Evolutionary conservation across 2,797 vertebrate species (phyloP), one percentile per base, ranked within the genome.

Genomic region (Percopsis omiscomaycus): DNA sequence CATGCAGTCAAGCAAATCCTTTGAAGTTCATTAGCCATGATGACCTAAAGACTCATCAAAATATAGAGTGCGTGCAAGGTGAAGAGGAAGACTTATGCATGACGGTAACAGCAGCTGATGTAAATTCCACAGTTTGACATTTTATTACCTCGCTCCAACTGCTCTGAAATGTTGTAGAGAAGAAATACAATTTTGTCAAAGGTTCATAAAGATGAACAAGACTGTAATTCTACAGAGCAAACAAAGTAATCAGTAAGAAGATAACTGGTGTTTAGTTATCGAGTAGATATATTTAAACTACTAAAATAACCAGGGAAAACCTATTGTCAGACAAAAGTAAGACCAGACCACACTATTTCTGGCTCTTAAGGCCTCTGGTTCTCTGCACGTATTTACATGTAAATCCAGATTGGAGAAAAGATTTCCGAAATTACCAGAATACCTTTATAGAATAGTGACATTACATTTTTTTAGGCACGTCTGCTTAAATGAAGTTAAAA

Each of bases 341-440:
- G 42, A 51, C 29, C 3, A 14, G 14, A 55, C 55, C 55, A 13
- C 27, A 54, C 10, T 14, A 5, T 12, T 50, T 53, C 52, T 27
- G 16, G 13, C 37, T 52, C 46, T 32, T 46, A 29, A 47, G 32
- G 65, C 44, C 57, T 53, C 46, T 46, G 48, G 27, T 37, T 58
- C 46, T 53, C 45, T 16, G 45, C 10, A 64, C 52, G 64, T 66
- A 55, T 69, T 74, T 69, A 61, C 52, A 22, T 55, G 50, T 55
- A 42, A 42, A 42, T 52, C 54, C 42, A 69, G 71, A 47, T 61
- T 61, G 48, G 57, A 61, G 16, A 42, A 49, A 55, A 47, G 54
- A 46, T 10, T 51, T 64, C 54, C 66, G n/a, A 66, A 72, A 69
- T 66, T 27, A 13, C 63, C 61, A 52, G 37, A 11, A 55, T 50